Percentiles rank a stretch among this genome's conserved stretches.
Evolutionary conservation across 2,797 vertebrate genomes (phyloP).

Genomic region (Mycteria americana): DNA sequence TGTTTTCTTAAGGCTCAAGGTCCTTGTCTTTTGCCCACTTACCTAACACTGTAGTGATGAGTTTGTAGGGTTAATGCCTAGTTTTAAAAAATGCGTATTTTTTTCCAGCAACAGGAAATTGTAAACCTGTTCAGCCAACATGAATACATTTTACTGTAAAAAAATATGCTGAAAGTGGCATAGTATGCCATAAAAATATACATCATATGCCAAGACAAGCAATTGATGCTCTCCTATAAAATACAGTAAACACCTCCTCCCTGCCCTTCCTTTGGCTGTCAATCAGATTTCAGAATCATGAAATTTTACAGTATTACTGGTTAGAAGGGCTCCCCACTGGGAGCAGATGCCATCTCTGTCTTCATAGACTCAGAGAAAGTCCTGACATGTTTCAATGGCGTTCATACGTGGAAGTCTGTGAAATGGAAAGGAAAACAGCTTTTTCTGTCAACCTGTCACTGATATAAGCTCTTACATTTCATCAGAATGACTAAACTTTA

Average conservation of each 20-base stretch:
- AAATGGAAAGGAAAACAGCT: slow-evolving; percentile 87
- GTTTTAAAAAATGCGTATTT: neutral
- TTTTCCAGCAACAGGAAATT: slow-evolving; percentile 34
- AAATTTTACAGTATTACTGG: slow-evolving; percentile 79
- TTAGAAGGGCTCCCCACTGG: slow-evolving; percentile 78
- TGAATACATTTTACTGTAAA: slow-evolving; percentile 23
- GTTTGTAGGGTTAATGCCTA: neutral
- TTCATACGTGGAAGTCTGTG: slow-evolving; percentile 84
- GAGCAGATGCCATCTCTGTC: slow-evolving; percentile 81
- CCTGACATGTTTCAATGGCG: slow-evolving; percentile 85
- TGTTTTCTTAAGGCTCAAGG: neutral
- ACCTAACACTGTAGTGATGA: neutral
- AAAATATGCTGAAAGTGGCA: slow-evolving; percentile 47
- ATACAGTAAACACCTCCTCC: slow-evolving; percentile 74
- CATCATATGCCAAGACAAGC: slow-evolving; percentile 75
- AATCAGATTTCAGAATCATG: slow-evolving; percentile 78
- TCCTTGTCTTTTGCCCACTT: neutral
- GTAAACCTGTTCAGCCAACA: slow-evolving; percentile 56
- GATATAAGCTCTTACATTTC: slow-evolving; percentile 83
- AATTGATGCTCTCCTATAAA: slow-evolving; percentile 72
- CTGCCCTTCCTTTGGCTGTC: slow-evolving; percentile 76
- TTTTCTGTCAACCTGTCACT: slow-evolving; percentile 88
- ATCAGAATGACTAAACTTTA: slow-evolving; percentile 85
- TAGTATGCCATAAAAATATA: slow-evolving; percentile 70
- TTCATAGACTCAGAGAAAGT: slow-evolving; percentile 80